Base-by-base conservation (phyloP, 2,797 vertebrate genomes). In the Channallabes apus region DNA sequence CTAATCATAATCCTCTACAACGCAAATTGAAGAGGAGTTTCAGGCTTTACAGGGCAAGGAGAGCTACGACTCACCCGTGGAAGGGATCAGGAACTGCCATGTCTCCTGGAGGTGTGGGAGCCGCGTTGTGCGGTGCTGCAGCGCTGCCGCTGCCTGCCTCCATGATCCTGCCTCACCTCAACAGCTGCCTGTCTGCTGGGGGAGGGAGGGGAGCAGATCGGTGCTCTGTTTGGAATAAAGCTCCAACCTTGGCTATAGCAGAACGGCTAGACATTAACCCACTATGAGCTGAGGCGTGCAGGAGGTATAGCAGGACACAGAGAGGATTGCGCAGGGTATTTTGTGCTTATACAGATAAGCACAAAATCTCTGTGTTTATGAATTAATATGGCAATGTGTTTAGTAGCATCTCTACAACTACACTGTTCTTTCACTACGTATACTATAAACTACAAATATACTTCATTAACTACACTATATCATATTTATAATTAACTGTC, bases 121-220 rank as follows among this genome's bases (percentile, higher is more conserved):
- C 92, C 89, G 92, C 92, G 91, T 92, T 93, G 90, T 94, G 92
- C 84, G 94, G 93, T 92, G 93, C 94, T 93, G 94, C 93, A 91
- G 94, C 93, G 94, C 94, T 92, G 92, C 94, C 90, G 67, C 94
- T 93, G 91, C 92, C 93, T 91, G 93, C 92, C 91, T 96, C 95
- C 95, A 96, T 96, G 92, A 94, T 94, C 91, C 91, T 90, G 93
- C 91, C 89, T 91, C 92, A 92, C 94, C 92, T 93, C 94, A 94
- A 93, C 93, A 92, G 93, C 92, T 91, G 88, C 85, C 93, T 92
- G 92, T 92, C 88, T 90, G 86, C 69, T 54, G 62, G 85, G 84
- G 83, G 88, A 79, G 83, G 85, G 86, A 84, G 88, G 79, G 81
- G 83, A 87, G 77, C 80, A 86, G 72, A 90, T 68, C 27, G 56